Percentiles rank a stretch among this genome's conserved stretches.
Evolutionary conservation across 1,140 invertebrate genomes (phyloP).

Genomic region (Zaprionus davidi): DNA sequence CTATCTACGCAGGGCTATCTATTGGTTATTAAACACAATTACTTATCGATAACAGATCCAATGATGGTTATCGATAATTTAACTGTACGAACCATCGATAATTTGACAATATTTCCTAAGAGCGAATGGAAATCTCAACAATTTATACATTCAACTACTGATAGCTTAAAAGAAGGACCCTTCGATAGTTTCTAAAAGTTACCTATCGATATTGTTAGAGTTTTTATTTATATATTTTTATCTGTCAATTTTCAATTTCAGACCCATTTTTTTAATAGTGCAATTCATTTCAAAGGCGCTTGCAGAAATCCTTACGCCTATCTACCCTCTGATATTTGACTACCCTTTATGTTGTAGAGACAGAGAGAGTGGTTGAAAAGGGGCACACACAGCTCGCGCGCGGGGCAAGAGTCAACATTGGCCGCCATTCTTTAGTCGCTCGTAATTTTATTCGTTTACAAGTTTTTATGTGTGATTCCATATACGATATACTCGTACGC

Average conservation of each 20-base stretch:
- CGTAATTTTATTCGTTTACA: slow-evolving; percentile 10
- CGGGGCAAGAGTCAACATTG: not conserved
- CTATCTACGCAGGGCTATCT: too few relatives aligned
- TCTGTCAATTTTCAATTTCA: not conserved
- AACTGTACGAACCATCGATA: too few relatives aligned
- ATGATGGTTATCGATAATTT: too few relatives aligned
- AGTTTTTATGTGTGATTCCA: slow-evolving; percentile 7
- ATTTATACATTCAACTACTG: not conserved
- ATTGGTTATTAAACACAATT: too few relatives aligned
- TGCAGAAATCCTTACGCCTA: not conserved
- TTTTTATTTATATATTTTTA: not conserved
- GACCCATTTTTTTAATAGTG: not conserved
- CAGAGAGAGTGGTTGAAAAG: not conserved
- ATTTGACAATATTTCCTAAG: too few relatives aligned
- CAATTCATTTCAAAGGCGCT: not conserved
- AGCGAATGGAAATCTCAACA: too few relatives aligned
- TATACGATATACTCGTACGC: not conserved
- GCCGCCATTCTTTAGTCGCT: not conserved
- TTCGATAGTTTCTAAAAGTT: not conserved
- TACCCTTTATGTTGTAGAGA: not conserved
- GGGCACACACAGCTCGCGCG: not conserved
- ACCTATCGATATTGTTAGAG: not conserved
- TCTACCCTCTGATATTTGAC: not conserved
- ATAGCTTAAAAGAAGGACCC: not conserved
- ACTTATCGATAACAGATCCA: too few relatives aligned